These are phyloP conservation scores for Menidia beryllina DNA, from an alignment of 2,113 vertebrate genomes.

Conservation along the genomic window DNA sequence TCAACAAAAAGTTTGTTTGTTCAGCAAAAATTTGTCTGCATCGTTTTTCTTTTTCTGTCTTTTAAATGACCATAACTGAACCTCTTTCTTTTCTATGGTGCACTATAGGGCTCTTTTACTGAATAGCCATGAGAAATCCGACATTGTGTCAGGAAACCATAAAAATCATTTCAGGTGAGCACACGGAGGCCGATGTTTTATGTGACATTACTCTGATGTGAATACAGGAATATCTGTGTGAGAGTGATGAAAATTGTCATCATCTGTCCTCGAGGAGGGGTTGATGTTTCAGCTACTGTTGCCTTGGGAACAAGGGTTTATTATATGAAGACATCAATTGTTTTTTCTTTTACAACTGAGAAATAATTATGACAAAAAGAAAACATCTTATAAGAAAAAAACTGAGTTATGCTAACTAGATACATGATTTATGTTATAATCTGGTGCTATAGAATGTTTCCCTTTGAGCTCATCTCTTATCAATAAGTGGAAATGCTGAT, in stretches of 20 bases:
- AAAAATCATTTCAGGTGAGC: conserved; percentile 42
- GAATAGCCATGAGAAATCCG: conserved; percentile 21
- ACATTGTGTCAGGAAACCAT: conserved; percentile 38
- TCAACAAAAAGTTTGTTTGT: neutral
- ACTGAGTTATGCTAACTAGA: neutral
- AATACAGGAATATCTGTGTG: conserved; percentile 56
- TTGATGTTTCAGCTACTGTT: conserved; percentile 55
- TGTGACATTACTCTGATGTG: conserved; percentile 53
- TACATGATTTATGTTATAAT: conserved; percentile 20
- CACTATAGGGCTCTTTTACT: too few relatives aligned
- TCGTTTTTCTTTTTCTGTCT: neutral
- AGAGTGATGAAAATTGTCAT: conserved; percentile 52
- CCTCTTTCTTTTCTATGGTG: neutral
- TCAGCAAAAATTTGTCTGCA: neutral
- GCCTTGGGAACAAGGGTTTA: conserved; percentile 57
- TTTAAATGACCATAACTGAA: neutral
- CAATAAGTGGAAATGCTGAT: conserved; percentile 56
- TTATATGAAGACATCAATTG: neutral
- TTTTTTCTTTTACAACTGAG: neutral
- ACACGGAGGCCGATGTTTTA: conserved; percentile 44
- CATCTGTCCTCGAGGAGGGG: conserved; percentile 40
- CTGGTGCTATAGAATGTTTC: conserved; percentile 6
- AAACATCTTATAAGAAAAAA: neutral
- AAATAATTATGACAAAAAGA: neutral
- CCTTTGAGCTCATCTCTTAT: conserved; percentile 25